These are phyloP conservation scores for Colinus virginianus DNA, from an alignment of 2,113 vertebrate genomes.

Conservation along the genomic window DNA sequence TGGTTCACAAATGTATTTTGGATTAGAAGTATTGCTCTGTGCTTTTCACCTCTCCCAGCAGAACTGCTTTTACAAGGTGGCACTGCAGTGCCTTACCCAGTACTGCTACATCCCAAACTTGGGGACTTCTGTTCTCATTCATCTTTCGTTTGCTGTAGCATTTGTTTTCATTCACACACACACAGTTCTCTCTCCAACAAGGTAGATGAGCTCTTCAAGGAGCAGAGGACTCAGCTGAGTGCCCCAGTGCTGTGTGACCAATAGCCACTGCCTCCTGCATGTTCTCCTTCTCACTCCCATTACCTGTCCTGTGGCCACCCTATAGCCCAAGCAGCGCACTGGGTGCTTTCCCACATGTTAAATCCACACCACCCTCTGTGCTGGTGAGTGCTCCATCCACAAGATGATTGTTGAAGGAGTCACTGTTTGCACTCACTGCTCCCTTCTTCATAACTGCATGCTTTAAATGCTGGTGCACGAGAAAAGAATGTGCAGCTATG, in stretches of 20 bases:
- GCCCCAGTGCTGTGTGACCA: rapidly evolving
- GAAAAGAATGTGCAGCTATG: background rate
- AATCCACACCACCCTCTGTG: rapidly evolving
- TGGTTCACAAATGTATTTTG: background rate
- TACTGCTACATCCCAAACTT: background rate
- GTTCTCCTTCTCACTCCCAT: background rate
- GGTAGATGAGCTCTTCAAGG: background rate
- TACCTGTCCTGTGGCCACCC: rapidly evolving
- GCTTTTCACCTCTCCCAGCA: background rate
- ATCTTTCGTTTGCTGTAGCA: background rate
- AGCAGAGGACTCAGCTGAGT: background rate
- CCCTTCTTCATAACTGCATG: background rate
- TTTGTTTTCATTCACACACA: background rate
- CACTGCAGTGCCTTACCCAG: background rate
- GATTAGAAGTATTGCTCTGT: background rate
- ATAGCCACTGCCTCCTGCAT: rapidly evolving
- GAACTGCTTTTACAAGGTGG: background rate
- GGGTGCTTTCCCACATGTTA: rapidly evolving
- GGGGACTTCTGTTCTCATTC: background rate
- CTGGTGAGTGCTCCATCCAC: background rate
- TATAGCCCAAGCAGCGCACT: rapidly evolving
- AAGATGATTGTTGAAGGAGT: background rate
- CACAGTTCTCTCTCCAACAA: background rate
- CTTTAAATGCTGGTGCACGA: background rate
- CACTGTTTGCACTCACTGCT: background rate